A percentile compares a stretch with the other conserved stretches of the same genome.
These are phyloP conservation scores for Borostomias antarcticus DNA, from an alignment of 2,797 vertebrate genomes.

Conservation along the genomic window DNA sequence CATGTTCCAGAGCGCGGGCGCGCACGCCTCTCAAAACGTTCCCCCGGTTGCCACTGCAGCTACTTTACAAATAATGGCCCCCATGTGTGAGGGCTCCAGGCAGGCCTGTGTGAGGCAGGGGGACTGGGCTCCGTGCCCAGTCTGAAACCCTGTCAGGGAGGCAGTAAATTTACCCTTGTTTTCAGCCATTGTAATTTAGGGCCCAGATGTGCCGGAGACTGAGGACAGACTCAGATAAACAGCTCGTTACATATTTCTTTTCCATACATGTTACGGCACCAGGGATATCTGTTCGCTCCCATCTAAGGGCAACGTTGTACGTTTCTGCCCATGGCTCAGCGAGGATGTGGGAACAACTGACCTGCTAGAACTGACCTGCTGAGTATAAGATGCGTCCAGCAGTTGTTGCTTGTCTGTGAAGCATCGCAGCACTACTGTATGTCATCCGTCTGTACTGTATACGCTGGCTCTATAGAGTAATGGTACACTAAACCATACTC, in stretches of 20 bases:
- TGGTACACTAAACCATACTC: too few relatives aligned
- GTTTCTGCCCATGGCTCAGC: too few relatives aligned
- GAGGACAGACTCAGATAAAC: slow-evolving; percentile 70
- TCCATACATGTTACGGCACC: slow-evolving; percentile 44
- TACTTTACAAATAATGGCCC: slow-evolving; percentile 82
- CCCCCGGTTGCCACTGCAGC: slow-evolving; percentile 74
- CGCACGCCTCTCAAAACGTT: slow-evolving; percentile 70
- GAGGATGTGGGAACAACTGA: too few relatives aligned
- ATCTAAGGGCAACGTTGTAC: slow-evolving; percentile 9
- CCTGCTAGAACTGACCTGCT: too few relatives aligned
- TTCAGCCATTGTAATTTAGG: slow-evolving; percentile 77
- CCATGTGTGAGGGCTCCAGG: slow-evolving; percentile 76
- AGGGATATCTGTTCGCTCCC: slow-evolving; percentile 31
- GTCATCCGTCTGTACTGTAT: too few relatives aligned
- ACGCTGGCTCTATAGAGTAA: too few relatives aligned
- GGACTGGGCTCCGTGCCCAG: slow-evolving; percentile 76
- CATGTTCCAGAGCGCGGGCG: slow-evolving; percentile 53
- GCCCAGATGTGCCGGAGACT: slow-evolving; percentile 78
- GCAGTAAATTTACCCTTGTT: slow-evolving; percentile 80
- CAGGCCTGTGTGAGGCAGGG: background rate
- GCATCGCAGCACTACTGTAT: too few relatives aligned
- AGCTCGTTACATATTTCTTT: slow-evolving; percentile 69
- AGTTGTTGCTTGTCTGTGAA: too few relatives aligned
- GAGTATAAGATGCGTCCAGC: too few relatives aligned
- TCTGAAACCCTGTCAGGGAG: slow-evolving; percentile 75